Evolutionary conservation across 2,113 vertebrate genomes (phyloP).

Genomic region (Scytalopus superciliaris): DNA sequence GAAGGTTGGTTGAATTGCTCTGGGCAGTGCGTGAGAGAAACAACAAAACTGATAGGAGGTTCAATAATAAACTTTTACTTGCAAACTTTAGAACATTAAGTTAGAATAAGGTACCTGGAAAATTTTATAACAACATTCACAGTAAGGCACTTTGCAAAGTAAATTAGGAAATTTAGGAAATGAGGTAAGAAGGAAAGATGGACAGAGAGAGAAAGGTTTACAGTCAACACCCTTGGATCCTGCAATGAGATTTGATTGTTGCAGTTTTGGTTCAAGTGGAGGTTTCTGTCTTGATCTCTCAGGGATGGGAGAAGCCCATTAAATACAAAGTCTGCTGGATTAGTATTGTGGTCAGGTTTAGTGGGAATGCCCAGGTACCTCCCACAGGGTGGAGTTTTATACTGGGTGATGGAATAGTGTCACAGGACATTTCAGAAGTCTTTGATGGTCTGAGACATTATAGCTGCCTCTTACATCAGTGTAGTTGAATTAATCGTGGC

Average conservation of each 20-base stretch:
- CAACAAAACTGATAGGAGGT: not conserved
- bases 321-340: not conserved
- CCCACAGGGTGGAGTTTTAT: not conserved
- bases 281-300: not conserved
- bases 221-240: not conserved
- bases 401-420: not conserved
- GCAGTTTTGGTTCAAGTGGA: not conserved
- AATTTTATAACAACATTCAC: not conserved
- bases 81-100: not conserved
- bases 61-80: not conserved
- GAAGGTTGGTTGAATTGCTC: not conserved
- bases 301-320: not conserved
- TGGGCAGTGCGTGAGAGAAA: not conserved
- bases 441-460: not conserved
- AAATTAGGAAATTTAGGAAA: not conserved
- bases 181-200: not conserved
- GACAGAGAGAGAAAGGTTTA: not conserved
- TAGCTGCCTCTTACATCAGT: not conserved
- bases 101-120: not conserved
- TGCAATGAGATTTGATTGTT: not conserved
- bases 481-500: not conserved
- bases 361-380: not conserved
- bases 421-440: not conserved
- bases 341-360: not conserved
- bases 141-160: not conserved